A percentile compares a stretch with the other conserved stretches of the same genome.
phyloP scores from a whole-genome alignment of 2,888 invertebrate species.

The Entomobrya proxima region DNA sequence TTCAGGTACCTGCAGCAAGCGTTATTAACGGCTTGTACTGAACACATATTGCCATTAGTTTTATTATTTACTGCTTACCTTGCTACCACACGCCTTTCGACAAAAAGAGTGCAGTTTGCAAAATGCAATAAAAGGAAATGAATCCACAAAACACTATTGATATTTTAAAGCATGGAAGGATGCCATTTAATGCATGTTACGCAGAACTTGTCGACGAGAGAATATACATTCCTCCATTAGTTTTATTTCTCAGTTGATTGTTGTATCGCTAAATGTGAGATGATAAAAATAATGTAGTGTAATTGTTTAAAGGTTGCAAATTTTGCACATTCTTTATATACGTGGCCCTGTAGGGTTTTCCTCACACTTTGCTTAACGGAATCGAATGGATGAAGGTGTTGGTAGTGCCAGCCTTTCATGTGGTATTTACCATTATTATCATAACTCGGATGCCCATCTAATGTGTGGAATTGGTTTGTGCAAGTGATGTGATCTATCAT shows the following conservation, averaged over 20 bases:
- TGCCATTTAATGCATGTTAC: not conserved
- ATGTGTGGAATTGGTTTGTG: too few species aligned
- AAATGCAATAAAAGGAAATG: conserved; percentile 9
- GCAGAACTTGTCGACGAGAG: not conserved
- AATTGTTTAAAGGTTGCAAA: conserved; percentile 2
- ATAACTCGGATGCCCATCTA: too few species aligned
- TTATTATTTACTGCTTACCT: too few species aligned
- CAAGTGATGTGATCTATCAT: too few species aligned
- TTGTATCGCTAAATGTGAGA: not conserved
- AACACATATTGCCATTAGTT: not conserved
- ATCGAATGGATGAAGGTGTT: not conserved
- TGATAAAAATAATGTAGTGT: not conserved
- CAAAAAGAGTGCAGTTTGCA: not conserved
- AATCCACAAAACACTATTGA: not conserved
- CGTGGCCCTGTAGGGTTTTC: conserved; percentile 3
- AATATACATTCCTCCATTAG: not conserved
- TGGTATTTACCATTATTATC: too few species aligned
- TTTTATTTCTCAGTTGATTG: conserved; percentile 21
- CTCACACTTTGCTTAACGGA: not conserved
- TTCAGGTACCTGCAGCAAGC: conserved; percentile 6
- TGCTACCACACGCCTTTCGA: not conserved
- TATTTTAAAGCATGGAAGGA: not conserved
- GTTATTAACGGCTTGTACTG: too few species aligned
- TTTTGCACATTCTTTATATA: not conserved
- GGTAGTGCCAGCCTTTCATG: not conserved